Evolutionary conservation across 2,113 vertebrate species (phyloP).

Genomic region (Cottus gobio): DNA sequence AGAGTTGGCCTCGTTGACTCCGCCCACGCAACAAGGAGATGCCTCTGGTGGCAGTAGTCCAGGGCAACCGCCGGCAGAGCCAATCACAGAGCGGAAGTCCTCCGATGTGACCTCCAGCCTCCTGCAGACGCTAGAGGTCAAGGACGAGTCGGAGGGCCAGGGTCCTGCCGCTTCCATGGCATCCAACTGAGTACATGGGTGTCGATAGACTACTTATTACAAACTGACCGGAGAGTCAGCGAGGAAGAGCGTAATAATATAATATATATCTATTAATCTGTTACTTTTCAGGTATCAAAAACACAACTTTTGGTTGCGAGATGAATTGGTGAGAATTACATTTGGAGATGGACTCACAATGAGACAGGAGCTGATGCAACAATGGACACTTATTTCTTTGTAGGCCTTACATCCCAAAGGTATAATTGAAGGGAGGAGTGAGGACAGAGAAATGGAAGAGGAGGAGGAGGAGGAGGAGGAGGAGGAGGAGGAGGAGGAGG

Average conservation of each 20-base stretch:
- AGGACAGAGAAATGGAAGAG: constrained; percentile 8
- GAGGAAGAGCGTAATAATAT: constrained; percentile 68
- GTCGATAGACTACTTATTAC: constrained; percentile 51
- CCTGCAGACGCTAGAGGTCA: constrained; percentile 92
- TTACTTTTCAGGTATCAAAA: constrained; percentile 82
- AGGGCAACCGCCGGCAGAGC: constrained; percentile 84
- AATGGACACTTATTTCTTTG: constrained; percentile 70
- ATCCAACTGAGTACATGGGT: constrained; percentile 79
- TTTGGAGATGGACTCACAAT: constrained; percentile 46
- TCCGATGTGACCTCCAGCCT: constrained; percentile 91
- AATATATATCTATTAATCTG: constrained; percentile 77
- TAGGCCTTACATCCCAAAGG: constrained; percentile 80
- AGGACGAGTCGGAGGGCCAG: constrained; percentile 84
- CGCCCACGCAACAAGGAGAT: constrained; percentile 88
- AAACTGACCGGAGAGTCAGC: constrained; percentile 69
- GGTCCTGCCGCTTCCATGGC: constrained; percentile 60
- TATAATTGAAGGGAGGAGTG: constrained; percentile 50
- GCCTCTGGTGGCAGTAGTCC: constrained; percentile 83
- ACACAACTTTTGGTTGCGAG: constrained; percentile 63
- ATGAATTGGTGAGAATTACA: constrained; percentile 52
- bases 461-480: constrained; percentile 10
- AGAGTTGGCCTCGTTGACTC: constrained; percentile 88
- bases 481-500: constrained; percentile 13
- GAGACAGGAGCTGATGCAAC: constrained; percentile 66
- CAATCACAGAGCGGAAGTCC: constrained; percentile 89